Evolutionary conservation across 2,888 invertebrate species (phyloP).

Genomic region (Eupithecia subumbrata): DNA sequence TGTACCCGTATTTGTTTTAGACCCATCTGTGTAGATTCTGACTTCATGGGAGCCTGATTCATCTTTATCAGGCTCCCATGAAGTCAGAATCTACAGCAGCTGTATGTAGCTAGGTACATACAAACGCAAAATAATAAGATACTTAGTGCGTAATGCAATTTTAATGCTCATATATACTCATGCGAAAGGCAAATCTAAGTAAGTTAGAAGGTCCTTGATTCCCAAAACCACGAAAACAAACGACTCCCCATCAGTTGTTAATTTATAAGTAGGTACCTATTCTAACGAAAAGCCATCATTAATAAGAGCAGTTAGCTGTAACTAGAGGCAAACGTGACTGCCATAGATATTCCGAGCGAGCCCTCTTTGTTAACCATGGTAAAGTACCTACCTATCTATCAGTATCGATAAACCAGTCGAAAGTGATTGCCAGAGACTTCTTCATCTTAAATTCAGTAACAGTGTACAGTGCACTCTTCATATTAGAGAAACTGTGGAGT

Average conservation of each 20-base stretch:
- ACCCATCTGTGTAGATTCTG: too few relatives aligned
- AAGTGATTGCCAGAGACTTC: not conserved
- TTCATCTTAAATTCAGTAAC: not conserved
- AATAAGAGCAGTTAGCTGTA: not conserved
- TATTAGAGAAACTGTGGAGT: too few relatives aligned
- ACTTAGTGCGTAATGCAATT: too few relatives aligned
- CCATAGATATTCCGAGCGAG: not conserved
- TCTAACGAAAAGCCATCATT: not conserved
- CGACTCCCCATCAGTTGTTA: not conserved
- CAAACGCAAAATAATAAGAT: too few relatives aligned
- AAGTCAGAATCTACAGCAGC: too few relatives aligned
- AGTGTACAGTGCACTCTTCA: too few relatives aligned
- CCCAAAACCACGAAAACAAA: not conserved
- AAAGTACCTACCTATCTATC: too few relatives aligned
- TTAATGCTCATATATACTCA: too few relatives aligned
- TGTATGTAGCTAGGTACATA: too few relatives aligned
- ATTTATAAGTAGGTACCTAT: not conserved
- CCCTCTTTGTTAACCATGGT: not conserved
- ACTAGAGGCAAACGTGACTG: not conserved
- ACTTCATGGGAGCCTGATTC: too few relatives aligned
- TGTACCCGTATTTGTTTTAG: too few relatives aligned
- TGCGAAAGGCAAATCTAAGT: not conserved
- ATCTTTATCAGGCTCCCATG: too few relatives aligned
- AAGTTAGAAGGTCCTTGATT: not conserved
- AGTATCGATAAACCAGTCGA: not conserved